These are phyloP conservation scores for Strigamia crassipes DNA, from an alignment of 2,888 invertebrate species.

Conservation along the genomic window DNA sequence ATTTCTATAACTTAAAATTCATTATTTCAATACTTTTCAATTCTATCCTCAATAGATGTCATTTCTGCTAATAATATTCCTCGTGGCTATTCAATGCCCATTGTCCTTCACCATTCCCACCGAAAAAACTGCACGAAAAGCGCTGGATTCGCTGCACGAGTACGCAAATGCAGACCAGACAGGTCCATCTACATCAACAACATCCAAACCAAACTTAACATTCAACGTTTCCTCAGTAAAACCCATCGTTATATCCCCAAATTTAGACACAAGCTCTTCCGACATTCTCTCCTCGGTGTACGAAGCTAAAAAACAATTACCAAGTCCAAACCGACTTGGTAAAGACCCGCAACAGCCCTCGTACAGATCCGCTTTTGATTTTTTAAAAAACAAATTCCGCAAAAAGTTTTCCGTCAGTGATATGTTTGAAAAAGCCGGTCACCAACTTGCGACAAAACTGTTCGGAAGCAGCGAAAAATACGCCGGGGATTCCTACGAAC, in stretches of 20 bases:
- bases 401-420: constrained; percentile 25
- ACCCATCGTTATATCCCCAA: not conserved
- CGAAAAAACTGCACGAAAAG: not conserved
- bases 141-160: not conserved
- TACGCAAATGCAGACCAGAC: not conserved
- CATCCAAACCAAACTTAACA: not conserved
- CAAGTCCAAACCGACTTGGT: not conserved
- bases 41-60: not conserved
- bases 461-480: constrained; percentile 9
- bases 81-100: not conserved
- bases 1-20: no score
- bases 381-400: not conserved
- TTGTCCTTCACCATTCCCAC: not conserved
- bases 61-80: not conserved
- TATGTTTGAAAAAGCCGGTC: constrained; percentile 27
- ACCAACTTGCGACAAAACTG: not conserved
- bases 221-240: not conserved
- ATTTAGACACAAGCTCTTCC: not conserved
- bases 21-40: not conserved
- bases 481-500: not conserved
- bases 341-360: not conserved
- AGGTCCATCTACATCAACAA: not conserved
- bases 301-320: not conserved
- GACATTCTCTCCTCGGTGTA: not conserved
- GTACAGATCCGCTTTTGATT: not conserved